These are phyloP conservation scores for Ptychobarbus kaznakovi DNA, from an alignment of 2,797 vertebrate species.

Conservation along the genomic window DNA sequence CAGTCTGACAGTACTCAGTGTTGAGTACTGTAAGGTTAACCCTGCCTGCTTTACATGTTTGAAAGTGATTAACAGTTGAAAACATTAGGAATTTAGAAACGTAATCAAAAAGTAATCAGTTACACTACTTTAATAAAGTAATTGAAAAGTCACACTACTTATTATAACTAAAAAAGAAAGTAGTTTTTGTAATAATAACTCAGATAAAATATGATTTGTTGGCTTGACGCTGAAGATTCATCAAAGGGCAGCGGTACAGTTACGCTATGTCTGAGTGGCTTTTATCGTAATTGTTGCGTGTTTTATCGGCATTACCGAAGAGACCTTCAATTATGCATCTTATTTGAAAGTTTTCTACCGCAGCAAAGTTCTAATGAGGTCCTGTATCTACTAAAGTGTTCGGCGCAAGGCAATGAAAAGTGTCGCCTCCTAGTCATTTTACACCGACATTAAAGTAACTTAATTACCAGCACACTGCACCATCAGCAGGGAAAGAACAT, in stretches of 20 bases:
- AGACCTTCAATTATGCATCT: conserved; percentile 2
- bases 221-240: not conserved
- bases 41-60: too few relatives aligned
- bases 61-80: too few relatives aligned
- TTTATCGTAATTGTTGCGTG: not conserved
- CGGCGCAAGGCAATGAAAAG: conserved; percentile 9
- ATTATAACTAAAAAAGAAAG: too few relatives aligned
- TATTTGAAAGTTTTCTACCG: conserved; percentile 5
- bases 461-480: conserved; percentile 43
- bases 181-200: not conserved
- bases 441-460: conserved; percentile 42
- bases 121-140: too few relatives aligned
- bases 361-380: conserved; percentile 28
- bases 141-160: too few relatives aligned
- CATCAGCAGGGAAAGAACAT: conserved; percentile 52
- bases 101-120: too few relatives aligned
- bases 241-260: not conserved
- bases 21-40: too few relatives aligned
- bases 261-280: not conserved
- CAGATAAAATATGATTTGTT: not conserved
- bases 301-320: not conserved
- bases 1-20: too few relatives aligned
- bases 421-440: conserved; percentile 31
- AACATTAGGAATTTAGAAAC: too few relatives aligned
- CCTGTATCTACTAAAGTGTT: conserved; percentile 16